These are phyloP conservation scores for Choloepus hoffmanni DNA, from an alignment of 2,113 vertebrate genomes.

Conservation along the genomic window DNA sequence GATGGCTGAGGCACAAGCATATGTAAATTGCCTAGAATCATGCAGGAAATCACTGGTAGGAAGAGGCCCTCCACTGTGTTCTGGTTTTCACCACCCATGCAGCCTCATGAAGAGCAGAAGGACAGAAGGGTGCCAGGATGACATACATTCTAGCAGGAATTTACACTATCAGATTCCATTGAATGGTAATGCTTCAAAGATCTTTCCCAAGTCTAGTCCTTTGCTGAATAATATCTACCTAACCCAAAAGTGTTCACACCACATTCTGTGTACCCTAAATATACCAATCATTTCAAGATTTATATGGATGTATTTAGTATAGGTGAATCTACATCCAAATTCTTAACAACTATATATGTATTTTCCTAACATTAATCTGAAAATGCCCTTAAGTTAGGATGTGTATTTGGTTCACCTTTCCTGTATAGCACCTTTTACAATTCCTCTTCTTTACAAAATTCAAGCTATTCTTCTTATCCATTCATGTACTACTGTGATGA, in stretches of 20 bases:
- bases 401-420: not conserved
- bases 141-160: no score
- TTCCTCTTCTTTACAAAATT: not conserved
- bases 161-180: rapidly evolving
- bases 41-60: not conserved
- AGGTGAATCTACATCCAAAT: not conserved
- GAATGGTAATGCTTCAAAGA: not conserved
- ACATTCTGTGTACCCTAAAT: not conserved
- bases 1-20: not conserved
- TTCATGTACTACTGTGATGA: not conserved
- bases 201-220: no score
- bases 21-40: not conserved
- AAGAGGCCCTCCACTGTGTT: not conserved
- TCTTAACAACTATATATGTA: no score
- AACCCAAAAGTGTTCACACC: not conserved
- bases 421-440: not conserved
- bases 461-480: not conserved
- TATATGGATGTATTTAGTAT: not conserved
- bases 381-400: not conserved
- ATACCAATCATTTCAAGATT: not conserved
- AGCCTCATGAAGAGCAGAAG: no score
- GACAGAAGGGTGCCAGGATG: no score
- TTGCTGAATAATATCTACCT: no score
- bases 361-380: no score
- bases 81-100: no score